A percentile compares a stretch with the other conserved stretches of the same genome.
These are phyloP conservation scores for Baryphthengus martii DNA, from an alignment of 2,113 vertebrate genomes.

Conservation along the genomic window DNA sequence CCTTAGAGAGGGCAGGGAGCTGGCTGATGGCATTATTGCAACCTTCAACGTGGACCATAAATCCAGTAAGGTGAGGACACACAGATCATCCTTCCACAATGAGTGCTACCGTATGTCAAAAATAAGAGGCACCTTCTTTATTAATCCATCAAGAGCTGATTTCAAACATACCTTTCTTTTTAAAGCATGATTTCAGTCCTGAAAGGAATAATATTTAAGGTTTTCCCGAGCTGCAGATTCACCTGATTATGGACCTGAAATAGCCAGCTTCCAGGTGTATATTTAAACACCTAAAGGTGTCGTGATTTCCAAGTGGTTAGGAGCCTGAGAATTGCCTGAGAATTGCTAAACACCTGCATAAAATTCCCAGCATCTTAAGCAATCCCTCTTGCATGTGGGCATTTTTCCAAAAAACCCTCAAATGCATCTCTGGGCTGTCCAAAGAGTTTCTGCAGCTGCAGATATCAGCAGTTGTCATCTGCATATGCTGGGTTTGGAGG, in stretches of 20 bases:
- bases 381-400: background rate
- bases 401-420: background rate
- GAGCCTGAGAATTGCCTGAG: background rate
- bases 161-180: background rate
- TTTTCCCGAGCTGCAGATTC: background rate
- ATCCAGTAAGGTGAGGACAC: slow-evolving; percentile 89
- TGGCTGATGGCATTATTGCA: slow-evolving; percentile 83
- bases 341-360: background rate
- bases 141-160: background rate
- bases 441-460: slow-evolving; percentile 1
- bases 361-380: background rate
- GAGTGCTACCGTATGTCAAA: accelerated
- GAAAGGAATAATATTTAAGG: background rate
- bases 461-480: background rate
- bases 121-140: background rate
- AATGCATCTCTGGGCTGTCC: background rate
- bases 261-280: background rate
- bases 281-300: background rate
- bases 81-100: accelerated
- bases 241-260: background rate
- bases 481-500: background rate
- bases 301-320: background rate
- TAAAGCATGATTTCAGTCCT: background rate
- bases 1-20: slow-evolving; percentile 82
- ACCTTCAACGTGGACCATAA: slow-evolving; percentile 98